Conservation (phyloP, 2,113 vertebrate species). For the Brachionichthys hirsutus region DNA sequence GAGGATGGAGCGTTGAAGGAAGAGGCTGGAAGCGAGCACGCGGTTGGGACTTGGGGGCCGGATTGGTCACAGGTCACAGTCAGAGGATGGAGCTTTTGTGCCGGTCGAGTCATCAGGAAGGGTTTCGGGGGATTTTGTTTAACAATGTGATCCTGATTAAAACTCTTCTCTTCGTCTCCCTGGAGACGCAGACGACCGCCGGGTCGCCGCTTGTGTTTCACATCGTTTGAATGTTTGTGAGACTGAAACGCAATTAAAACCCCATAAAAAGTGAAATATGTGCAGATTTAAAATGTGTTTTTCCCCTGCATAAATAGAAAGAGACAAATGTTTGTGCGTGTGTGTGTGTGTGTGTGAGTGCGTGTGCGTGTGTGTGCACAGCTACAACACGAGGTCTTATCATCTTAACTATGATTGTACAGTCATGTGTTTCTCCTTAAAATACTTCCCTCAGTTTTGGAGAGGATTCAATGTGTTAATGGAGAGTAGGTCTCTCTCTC, state of each 20-base stretch:
- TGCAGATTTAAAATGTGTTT: constrained; percentile 15
- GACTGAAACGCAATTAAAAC: constrained; percentile 32
- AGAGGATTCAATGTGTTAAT: constrained; percentile 25
- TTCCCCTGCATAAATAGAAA: constrained; percentile 26
- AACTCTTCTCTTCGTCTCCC: no score
- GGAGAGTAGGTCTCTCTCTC: background rate
- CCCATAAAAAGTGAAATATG: constrained; percentile 25
- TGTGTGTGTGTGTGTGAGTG: constrained; percentile 25
- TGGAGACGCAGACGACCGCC: no score
- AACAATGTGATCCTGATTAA: constrained; percentile 45
- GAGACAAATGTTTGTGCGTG: constrained; percentile 15
- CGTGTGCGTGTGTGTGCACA: constrained; percentile 21
- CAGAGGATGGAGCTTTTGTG: constrained; percentile 31
- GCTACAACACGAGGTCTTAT: constrained; percentile 46
- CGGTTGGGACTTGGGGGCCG: background rate
- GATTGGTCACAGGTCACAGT: constrained; percentile 32
- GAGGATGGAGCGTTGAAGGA: constrained; percentile 13
- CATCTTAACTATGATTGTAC: constrained; percentile 58
- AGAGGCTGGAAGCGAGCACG: background rate
- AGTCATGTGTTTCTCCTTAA: constrained; percentile 70
- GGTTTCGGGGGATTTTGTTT: constrained; percentile 24
- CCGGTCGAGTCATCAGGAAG: constrained; percentile 29
- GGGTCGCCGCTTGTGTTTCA: no score
- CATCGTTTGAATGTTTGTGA: constrained; percentile 40
- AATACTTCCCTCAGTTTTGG: constrained; percentile 50